A percentile compares a stretch with the other conserved stretches of the same genome.
Conservation (phyloP, 2,113 vertebrate species). For the Brachyhypopomus occidentalis region DNA sequence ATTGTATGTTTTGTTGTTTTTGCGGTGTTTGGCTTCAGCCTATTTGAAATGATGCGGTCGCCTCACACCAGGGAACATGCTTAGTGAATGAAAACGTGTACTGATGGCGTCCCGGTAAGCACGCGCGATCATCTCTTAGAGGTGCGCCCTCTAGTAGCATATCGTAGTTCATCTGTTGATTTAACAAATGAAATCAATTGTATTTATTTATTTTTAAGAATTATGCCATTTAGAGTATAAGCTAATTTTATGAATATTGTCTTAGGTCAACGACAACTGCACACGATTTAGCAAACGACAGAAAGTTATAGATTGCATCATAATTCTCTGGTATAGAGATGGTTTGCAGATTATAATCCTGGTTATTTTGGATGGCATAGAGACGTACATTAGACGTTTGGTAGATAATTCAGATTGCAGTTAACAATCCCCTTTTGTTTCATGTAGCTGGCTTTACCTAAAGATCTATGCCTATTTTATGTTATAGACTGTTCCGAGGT, state of each 20-base stretch:
- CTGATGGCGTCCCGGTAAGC: constrained; percentile 50
- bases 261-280: neutral
- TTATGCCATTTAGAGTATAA: neutral
- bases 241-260: neutral
- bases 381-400: neutral
- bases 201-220: neutral
- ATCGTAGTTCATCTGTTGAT: neutral
- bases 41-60: too few species aligned
- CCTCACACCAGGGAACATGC: neutral
- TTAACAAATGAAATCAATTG: constrained; percentile 1
- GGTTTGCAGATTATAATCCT: neutral
- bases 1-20: too few species aligned
- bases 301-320: neutral
- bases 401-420: neutral
- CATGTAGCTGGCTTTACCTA: neutral
- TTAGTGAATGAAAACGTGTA: constrained; percentile 19
- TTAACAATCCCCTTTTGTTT: neutral
- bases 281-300: neutral
- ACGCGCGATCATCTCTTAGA: constrained; percentile 46
- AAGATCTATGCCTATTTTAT: neutral
- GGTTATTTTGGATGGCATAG: neutral
- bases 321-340: neutral
- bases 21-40: too few species aligned
- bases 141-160: constrained; percentile 3
- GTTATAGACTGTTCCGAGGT: neutral